phyloP scores from a whole-genome alignment of 2,888 invertebrate genomes.

The Hylaea fasciaria region DNA sequence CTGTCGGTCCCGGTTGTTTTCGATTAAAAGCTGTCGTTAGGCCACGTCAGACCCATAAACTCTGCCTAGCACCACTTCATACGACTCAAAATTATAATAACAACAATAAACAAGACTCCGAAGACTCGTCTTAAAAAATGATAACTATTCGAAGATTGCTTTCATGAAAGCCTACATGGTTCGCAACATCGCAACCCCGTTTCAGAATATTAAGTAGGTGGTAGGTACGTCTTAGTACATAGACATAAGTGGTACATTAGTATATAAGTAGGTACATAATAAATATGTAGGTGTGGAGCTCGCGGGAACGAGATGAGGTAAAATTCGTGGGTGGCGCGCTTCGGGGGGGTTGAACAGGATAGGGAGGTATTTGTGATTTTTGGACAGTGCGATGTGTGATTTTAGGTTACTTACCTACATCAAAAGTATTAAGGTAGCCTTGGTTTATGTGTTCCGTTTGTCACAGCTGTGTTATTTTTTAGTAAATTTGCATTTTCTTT shows the following conservation, averaged over 20 bases:
- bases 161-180: background rate
- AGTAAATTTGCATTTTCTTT: too few species aligned
- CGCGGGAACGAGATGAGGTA: slow-evolving; percentile 68
- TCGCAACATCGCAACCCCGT: slow-evolving; percentile 17
- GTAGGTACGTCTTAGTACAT: slow-evolving; percentile 43
- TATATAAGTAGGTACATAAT: slow-evolving; percentile 55
- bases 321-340: slow-evolving; percentile 69
- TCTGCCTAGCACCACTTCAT: too few species aligned
- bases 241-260: slow-evolving; percentile 42
- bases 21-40: too few species aligned
- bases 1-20: too few species aligned
- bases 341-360: slow-evolving; percentile 22
- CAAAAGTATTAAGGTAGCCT: too few species aligned
- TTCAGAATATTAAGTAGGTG: slow-evolving; percentile 42
- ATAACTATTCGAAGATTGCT: background rate
- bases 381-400: slow-evolving; percentile 1
- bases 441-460: too few species aligned
- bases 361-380: slow-evolving; percentile 47
- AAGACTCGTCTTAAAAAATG: too few species aligned
- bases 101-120: too few species aligned
- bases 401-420: background rate
- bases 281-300: slow-evolving; percentile 63
- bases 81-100: too few species aligned
- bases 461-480: too few species aligned
- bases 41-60: too few species aligned